Conservation (phyloP, 2,797 vertebrate genomes). For the Bucorvus abyssinicus region DNA sequence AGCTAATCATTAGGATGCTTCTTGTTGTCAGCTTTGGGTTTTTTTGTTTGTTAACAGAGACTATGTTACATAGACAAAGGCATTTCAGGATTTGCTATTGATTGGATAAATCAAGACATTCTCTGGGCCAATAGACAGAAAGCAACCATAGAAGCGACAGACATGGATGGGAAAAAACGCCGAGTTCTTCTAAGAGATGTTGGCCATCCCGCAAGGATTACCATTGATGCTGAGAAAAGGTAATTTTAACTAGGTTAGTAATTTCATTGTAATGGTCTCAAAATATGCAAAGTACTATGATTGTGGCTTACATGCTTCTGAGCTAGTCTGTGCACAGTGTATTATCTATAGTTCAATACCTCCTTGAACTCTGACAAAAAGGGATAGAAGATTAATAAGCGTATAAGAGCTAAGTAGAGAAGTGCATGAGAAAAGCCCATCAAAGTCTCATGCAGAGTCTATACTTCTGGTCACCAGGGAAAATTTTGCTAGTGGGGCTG, state of each 20-base stretch:
- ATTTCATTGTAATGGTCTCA: background rate
- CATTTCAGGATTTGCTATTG: constrained; percentile 87
- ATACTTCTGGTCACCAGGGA: background rate
- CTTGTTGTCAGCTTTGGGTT: background rate
- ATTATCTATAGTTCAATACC: background rate
- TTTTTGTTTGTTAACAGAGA: constrained; percentile 74
- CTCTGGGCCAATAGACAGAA: constrained; percentile 85
- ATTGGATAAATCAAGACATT: constrained; percentile 86
- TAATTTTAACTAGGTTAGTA: constrained; percentile 66
- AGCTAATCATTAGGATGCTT: background rate
- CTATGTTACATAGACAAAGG: constrained; percentile 82
- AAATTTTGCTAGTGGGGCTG: background rate
- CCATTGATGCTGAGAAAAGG: constrained; percentile 85
- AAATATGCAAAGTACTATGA: background rate
- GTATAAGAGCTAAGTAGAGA: background rate
- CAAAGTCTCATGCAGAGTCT: background rate
- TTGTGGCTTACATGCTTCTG: background rate
- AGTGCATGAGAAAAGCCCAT: background rate
- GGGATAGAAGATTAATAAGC: background rate
- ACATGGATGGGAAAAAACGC: constrained; percentile 81
- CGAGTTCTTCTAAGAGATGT: constrained; percentile 78
- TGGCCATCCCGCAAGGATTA: constrained; percentile 79
- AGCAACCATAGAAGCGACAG: constrained; percentile 84
- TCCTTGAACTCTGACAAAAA: background rate
- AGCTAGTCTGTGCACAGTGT: background rate